Evolutionary conservation across 1,140 invertebrate genomes (phyloP).

Genomic region (Pissodes strobi): DNA sequence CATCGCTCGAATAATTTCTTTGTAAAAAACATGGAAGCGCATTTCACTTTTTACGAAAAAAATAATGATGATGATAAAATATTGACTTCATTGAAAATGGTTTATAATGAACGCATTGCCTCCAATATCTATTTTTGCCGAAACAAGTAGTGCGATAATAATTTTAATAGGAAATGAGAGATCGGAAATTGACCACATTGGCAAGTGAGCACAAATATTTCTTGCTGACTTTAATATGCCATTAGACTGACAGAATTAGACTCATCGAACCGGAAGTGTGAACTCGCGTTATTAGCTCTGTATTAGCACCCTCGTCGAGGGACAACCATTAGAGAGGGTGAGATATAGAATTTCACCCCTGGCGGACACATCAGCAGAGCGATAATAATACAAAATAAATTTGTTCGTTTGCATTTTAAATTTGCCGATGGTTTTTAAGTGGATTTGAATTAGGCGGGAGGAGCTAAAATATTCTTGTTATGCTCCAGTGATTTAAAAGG

Average conservation of each 20-base stretch:
- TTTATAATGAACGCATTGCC: too few species aligned
- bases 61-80: too few species aligned
- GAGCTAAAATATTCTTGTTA: conserved; percentile 5
- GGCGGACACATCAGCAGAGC: conserved; percentile 4
- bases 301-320: conserved; percentile 46
- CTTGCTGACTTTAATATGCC: conserved; percentile 15
- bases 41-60: too few species aligned
- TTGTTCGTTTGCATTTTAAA: conserved; percentile 33
- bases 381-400: conserved; percentile 24
- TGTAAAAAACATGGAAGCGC: too few species aligned
- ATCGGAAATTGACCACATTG: conserved; percentile 15
- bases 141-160: conserved; percentile 10
- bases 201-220: conserved; percentile 4
- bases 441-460: conserved; percentile 14
- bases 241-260: conserved; percentile 25
- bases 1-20: too few species aligned
- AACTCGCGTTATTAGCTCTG: conserved; percentile 50
- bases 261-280: conserved; percentile 50
- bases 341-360: conserved; percentile 46
- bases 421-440: conserved; percentile 23
- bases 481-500: background rate
- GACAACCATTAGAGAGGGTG: conserved; percentile 37
- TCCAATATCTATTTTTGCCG: too few species aligned
- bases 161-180: conserved; percentile 9
- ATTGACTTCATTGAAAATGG: too few species aligned